phyloP scores from a whole-genome alignment of 2,797 vertebrate genomes.

The Trachurus trachurus region DNA sequence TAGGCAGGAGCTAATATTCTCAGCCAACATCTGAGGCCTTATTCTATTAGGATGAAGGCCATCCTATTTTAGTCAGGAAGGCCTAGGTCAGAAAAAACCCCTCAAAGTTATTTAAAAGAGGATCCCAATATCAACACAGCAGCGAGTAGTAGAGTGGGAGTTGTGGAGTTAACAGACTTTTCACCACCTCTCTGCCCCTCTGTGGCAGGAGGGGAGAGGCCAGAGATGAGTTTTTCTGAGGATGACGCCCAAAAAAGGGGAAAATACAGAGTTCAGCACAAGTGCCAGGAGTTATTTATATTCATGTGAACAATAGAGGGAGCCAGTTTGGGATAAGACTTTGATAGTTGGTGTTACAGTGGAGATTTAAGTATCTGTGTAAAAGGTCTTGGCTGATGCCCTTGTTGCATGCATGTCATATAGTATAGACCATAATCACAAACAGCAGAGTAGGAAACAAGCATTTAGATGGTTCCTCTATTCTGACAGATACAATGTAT shows the following conservation, averaged over 20 bases:
- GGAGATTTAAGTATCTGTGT: not conserved
- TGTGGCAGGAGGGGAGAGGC: slow-evolving; percentile 2
- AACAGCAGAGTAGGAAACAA: not conserved
- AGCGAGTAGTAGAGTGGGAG: slow-evolving; percentile 15
- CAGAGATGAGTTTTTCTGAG: slow-evolving; percentile 28
- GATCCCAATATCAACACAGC: slow-evolving; percentile 37
- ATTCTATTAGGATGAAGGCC: slow-evolving; percentile 50
- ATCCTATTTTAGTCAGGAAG: slow-evolving; percentile 33
- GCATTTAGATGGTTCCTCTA: not conserved
- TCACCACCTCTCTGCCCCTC: slow-evolving; percentile 13
- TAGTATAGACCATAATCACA: not conserved
- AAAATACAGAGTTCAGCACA: not conserved
- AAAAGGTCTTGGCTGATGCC: not conserved
- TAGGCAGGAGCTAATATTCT: slow-evolving; percentile 37
- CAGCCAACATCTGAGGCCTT: slow-evolving; percentile 47
- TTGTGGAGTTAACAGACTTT: slow-evolving; percentile 19
- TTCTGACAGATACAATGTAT: not conserved
- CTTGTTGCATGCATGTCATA: not conserved
- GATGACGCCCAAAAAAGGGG: not conserved
- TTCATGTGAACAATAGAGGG: slow-evolving; percentile 5
- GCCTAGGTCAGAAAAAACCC: slow-evolving; percentile 8
- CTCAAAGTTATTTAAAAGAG: slow-evolving; percentile 39
- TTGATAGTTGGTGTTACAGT: not conserved
- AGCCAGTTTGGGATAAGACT: not conserved
- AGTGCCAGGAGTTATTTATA: slow-evolving; percentile 5